A percentile compares a stretch with the other conserved stretches of the same genome.
phyloP scores from a whole-genome alignment of 2,888 invertebrate species.

The Blomia tropicalis region DNA sequence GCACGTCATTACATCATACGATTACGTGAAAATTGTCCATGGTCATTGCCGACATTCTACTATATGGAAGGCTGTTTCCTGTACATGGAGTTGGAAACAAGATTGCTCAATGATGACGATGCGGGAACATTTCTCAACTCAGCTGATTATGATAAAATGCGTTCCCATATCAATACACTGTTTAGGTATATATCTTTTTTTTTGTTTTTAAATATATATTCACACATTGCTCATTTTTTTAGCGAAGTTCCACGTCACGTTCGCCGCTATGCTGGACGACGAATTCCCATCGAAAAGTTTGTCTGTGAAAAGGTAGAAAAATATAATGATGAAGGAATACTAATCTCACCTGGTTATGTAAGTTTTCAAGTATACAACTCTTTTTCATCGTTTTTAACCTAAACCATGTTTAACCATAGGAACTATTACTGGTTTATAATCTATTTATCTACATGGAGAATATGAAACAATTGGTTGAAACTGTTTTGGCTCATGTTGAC shows the following conservation, averaged over 20 bases:
- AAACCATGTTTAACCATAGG: not conserved
- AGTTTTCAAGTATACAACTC: conserved; percentile 31
- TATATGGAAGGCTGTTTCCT: conserved; percentile 73
- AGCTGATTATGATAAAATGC: not conserved
- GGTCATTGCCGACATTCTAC: conserved; percentile 79
- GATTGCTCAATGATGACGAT: not conserved
- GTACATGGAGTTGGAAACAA: conserved; percentile 44
- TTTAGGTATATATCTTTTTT: not conserved
- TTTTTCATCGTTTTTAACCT: not conserved
- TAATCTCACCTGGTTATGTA: conserved; percentile 60
- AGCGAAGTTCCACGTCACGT: not conserved
- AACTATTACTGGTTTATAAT: not conserved
- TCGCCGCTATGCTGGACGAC: conserved; percentile 73
- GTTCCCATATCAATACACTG: not conserved
- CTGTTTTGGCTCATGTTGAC: conserved; percentile 1
- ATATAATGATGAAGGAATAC: conserved; percentile 53
- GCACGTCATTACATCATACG: conserved; percentile 54
- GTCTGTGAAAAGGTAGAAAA: conserved; percentile 66
- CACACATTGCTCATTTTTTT: not conserved
- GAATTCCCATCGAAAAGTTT: conserved; percentile 91
- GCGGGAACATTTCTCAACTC: not conserved
- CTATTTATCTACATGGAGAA: not conserved
- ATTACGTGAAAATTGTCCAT: conserved; percentile 60
- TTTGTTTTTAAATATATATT: not conserved
- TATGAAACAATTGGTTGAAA: not conserved